Percentiles rank a stretch among this genome's conserved stretches.
phyloP scores from a whole-genome alignment of 2,113 vertebrate species.

The Propithecus coquereli region DNA sequence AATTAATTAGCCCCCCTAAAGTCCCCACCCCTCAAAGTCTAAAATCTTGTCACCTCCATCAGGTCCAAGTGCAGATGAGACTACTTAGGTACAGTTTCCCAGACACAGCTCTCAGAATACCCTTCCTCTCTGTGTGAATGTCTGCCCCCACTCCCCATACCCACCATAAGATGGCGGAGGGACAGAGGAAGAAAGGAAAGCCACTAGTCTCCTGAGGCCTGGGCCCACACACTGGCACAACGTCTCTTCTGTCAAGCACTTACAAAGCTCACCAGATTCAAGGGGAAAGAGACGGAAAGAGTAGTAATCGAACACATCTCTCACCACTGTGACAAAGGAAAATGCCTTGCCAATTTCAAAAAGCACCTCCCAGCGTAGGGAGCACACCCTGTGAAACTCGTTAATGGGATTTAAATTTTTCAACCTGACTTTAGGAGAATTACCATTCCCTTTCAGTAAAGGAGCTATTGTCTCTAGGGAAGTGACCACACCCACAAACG shows the following conservation, averaged over 20 bases:
- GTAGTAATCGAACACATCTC: neutral
- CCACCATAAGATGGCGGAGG: neutral
- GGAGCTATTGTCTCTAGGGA: neutral
- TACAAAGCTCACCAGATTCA: neutral
- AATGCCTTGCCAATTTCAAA: neutral
- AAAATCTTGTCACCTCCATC: neutral
- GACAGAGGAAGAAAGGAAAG: neutral
- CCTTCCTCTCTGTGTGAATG: neutral
- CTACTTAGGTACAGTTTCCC: neutral
- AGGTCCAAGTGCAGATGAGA: neutral
- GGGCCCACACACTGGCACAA: neutral
- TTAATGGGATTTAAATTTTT: neutral
- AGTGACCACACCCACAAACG: neutral
- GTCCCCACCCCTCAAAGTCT: neutral
- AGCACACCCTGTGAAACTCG: neutral
- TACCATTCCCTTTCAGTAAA: neutral
- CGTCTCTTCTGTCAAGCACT: neutral
- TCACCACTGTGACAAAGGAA: neutral
- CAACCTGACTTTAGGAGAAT: neutral
- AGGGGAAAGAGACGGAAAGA: neutral
- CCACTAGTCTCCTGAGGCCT: neutral
- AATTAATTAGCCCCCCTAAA: neutral
- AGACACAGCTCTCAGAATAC: neutral
- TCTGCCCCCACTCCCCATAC: too few species aligned
- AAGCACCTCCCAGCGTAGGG: neutral